Evolutionary conservation across 2,797 vertebrate species (phyloP).

Genomic region (Nyctalus aviator): DNA sequence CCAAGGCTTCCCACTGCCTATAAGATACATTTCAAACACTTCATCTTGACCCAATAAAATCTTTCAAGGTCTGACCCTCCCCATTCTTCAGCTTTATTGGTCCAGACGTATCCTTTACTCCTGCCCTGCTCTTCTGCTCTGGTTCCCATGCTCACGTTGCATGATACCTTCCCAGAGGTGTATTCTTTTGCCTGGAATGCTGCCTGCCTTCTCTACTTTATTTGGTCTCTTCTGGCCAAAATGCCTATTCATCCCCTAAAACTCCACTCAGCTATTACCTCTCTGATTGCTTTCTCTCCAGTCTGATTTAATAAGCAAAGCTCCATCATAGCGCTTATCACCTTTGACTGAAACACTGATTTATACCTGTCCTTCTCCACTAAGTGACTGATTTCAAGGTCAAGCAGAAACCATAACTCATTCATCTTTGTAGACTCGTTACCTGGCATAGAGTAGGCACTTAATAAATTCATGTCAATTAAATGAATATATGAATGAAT

Average conservation of each 20-base stretch:
- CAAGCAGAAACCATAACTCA: background rate
- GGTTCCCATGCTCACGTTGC: fast-evolving
- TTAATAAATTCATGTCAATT: background rate
- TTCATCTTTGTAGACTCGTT: background rate
- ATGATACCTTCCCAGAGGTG: background rate
- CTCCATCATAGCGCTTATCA: background rate
- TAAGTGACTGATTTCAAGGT: background rate
- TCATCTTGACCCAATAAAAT: background rate
- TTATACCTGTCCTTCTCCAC: background rate
- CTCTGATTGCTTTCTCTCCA: background rate
- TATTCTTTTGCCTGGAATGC: background rate
- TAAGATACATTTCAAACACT: background rate
- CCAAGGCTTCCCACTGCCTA: background rate
- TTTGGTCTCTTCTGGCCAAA: background rate
- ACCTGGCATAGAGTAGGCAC: background rate
- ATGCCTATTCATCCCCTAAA: background rate
- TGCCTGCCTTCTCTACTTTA: background rate
- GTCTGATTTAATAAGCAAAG: background rate
- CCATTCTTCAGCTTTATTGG: background rate
- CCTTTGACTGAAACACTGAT: background rate
- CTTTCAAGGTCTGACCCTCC: background rate
- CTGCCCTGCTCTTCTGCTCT: background rate
- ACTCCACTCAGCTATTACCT: background rate
- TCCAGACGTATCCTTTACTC: background rate
- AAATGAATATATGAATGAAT: background rate